Evolutionary conservation across 2,113 vertebrate genomes (phyloP), one percentile per base, ranked within the genome.

Genomic region (Notarius lentiginosus): DNA sequence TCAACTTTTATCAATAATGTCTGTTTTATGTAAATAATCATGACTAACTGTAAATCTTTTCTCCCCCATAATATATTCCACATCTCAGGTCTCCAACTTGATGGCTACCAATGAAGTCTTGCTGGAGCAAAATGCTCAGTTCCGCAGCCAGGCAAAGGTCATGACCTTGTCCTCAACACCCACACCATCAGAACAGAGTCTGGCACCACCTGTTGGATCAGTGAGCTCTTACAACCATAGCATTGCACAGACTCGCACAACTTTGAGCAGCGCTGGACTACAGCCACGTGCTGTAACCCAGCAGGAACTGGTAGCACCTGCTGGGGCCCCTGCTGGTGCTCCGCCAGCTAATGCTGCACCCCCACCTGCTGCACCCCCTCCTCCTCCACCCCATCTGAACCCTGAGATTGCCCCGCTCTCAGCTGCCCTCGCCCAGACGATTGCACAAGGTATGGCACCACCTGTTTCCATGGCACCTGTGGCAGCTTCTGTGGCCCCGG

Each of bases 211-310:
- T 0, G 97, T 99, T 85, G 97, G 97, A 4, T 95, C 96, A 4
- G 96, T 99, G 0, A 96, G 97, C 92, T 99, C 97, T 91, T 99
- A 99, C 94, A 99, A 98, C 91, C 98, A 99, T 87, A 95, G 97
- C 95, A 98, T 99, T 5, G 98, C 98, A 0, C 98, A 99, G 96
- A 99, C 98, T 0, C 98, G 99, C 94, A 99, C 98, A 86, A 99
- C 98, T 15, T 96, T 99, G 91, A 99, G 98, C 95, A 99, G 97
- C 82, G 97, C 97, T 18, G 97, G 97, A 49, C 93, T 99, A 20
- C 98, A 98, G 91, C 97, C 98, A 5, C 96, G 98, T 4, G 94
- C 96, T 0, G 97, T 99, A 20, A 96, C 95, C 55, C 97, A 99
- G 73, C 98, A 99, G 92, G 98, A 99, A 85, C 89, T 99, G 77